Conservation (phyloP, 2,888 invertebrate species). For the Atrina japonica region DNA sequence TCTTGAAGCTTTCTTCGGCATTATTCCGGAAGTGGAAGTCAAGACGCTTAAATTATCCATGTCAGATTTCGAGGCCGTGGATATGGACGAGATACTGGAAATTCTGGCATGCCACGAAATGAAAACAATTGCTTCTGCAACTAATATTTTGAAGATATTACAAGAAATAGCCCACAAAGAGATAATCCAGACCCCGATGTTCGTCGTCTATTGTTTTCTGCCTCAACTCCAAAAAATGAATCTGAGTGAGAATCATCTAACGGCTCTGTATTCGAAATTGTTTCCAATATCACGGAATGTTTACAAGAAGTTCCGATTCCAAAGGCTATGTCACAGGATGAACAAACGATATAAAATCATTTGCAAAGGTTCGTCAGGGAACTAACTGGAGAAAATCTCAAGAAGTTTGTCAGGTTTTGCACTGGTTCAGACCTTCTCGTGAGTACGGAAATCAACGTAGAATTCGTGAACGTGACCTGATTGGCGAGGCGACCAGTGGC, state of each 20-base stretch:
- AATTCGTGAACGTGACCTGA: slow-evolving; percentile 25
- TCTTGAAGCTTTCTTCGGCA: slow-evolving; percentile 35
- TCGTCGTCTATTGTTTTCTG: slow-evolving; percentile 32
- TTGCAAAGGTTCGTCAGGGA: slow-evolving; percentile 34
- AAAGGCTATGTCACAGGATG: slow-evolving; percentile 32
- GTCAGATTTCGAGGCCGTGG: slow-evolving; percentile 32
- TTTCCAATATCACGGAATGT: slow-evolving; percentile 34
- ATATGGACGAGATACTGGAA: slow-evolving; percentile 41
- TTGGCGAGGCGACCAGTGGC: slow-evolving; percentile 40
- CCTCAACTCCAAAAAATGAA: slow-evolving; percentile 22
- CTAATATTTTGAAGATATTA: slow-evolving; percentile 30
- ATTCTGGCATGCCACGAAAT: slow-evolving; percentile 38
- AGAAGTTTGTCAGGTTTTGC: slow-evolving; percentile 39
- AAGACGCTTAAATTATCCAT: slow-evolving; percentile 30
- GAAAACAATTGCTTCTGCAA: slow-evolving; percentile 24
- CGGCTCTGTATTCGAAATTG: slow-evolving; percentile 21
- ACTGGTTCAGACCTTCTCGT: slow-evolving; percentile 38
- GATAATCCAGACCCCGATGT: slow-evolving; percentile 41
- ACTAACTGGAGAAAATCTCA: slow-evolving; percentile 17
- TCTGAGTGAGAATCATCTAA: neutral
- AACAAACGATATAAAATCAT: slow-evolving; percentile 34
- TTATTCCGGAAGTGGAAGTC: slow-evolving; percentile 37
- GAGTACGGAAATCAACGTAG: slow-evolving; percentile 23
- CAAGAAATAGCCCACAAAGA: slow-evolving; percentile 45
- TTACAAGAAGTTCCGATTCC: slow-evolving; percentile 30